These are phyloP conservation scores for Achlya flavicornis DNA, from an alignment of 2,888 invertebrate species.

Conservation along the genomic window DNA sequence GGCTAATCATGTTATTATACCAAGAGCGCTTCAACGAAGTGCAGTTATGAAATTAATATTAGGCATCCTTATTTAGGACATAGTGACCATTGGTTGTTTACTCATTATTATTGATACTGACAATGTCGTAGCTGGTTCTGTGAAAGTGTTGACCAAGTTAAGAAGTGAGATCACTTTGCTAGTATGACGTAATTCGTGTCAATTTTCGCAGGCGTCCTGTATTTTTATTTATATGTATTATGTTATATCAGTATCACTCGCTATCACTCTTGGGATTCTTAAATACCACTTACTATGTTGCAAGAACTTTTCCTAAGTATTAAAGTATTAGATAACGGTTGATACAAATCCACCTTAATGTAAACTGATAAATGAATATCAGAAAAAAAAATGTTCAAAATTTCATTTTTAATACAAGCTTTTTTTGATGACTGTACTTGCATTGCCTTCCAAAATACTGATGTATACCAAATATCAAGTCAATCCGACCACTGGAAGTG, in stretches of 20 bases:
- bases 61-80: background rate
- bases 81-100: background rate
- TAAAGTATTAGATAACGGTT: slow-evolving; percentile 16
- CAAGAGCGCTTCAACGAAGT: too few relatives aligned
- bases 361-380: slow-evolving; percentile 1
- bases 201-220: slow-evolving; percentile 25
- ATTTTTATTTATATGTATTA: slow-evolving; percentile 30
- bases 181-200: slow-evolving; percentile 1
- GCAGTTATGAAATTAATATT: too few relatives aligned
- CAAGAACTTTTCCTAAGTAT: slow-evolving; percentile 30
- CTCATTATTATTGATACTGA: too few relatives aligned
- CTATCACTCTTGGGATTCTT: slow-evolving; percentile 24
- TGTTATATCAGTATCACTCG: slow-evolving; percentile 32
- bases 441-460: too few relatives aligned
- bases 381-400: background rate
- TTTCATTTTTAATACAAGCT: too few relatives aligned
- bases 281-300: slow-evolving; percentile 34
- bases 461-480: too few relatives aligned
- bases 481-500: too few relatives aligned
- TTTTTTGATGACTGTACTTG: too few relatives aligned
- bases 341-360: slow-evolving; percentile 9
- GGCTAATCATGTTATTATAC: too few relatives aligned
- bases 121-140: background rate
- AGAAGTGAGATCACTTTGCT: slow-evolving; percentile 8
- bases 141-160: slow-evolving; percentile 4